Percentiles rank a stretch among this genome's conserved stretches.
Conservation (phyloP, 2,888 invertebrate species). For the Hydraecia micacea region DNA sequence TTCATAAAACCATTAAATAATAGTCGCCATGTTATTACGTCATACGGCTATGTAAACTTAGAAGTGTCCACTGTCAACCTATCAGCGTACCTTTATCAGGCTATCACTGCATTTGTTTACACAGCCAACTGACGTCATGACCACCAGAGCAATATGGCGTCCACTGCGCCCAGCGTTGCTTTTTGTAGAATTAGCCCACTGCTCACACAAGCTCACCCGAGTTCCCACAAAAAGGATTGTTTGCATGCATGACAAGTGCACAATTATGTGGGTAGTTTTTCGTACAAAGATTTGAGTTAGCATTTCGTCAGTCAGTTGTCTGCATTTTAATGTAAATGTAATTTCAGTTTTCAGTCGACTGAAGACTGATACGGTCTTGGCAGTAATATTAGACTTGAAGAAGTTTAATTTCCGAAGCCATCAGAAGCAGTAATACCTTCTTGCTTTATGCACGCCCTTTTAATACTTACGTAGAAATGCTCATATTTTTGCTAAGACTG, state of each 20-base stretch:
- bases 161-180: no score
- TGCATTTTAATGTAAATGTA: constrained; percentile 8
- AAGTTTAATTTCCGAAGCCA: constrained; percentile 44
- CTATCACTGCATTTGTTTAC: no score
- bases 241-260: constrained; percentile 14
- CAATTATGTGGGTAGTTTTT: constrained; percentile 2
- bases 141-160: no score
- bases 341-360: constrained; percentile 12
- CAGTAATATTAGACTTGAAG: constrained; percentile 1
- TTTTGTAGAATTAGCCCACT: constrained; percentile 30
- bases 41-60: no score
- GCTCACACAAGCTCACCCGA: constrained; percentile 6
- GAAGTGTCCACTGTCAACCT: no score
- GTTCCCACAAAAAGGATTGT: constrained; percentile 31
- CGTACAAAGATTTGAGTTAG: constrained; percentile 1
- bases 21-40: no score
- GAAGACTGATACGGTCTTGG: not conserved
- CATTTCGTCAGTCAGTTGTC: constrained; percentile 17
- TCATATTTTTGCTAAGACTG: not conserved
- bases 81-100: no score
- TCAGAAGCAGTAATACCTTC: not conserved
- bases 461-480: not conserved
- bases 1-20: no score
- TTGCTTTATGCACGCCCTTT: not conserved
- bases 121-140: no score